Conservation (phyloP, 1,140 invertebrate genomes). For the Drosophila oshimai region DNA sequence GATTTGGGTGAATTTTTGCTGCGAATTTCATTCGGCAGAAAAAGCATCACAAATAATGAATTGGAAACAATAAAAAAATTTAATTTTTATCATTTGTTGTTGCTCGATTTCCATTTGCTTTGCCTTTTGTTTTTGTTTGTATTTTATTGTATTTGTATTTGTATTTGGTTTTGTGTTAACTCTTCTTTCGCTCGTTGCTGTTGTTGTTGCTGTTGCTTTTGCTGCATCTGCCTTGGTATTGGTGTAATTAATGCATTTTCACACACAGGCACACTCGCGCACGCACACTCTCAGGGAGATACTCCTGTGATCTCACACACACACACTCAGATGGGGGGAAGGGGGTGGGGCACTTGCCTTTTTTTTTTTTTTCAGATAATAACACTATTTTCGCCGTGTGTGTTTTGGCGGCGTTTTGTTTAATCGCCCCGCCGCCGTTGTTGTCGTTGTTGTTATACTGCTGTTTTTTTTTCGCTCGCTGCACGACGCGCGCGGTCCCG, state of each 20-base stretch:
- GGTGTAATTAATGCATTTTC: conserved; percentile 75
- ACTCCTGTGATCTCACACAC: conserved; percentile 16
- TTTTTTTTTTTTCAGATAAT: conserved; percentile 24
- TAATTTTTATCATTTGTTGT: conserved; percentile 55
- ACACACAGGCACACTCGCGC: conserved; percentile 60
- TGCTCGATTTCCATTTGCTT: conserved; percentile 46
- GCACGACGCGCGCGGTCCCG: conserved; percentile 25
- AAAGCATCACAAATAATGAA: conserved; percentile 64
- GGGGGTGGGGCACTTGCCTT: conserved; percentile 39
- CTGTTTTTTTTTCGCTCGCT: conserved; percentile 25
- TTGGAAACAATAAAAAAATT: conserved; percentile 73
- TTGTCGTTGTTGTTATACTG: conserved; percentile 17
- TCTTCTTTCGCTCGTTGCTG: conserved; percentile 20
- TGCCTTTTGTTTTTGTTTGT: conserved; percentile 59
- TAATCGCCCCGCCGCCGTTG: conserved; percentile 34
- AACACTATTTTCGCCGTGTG: conserved; percentile 48
- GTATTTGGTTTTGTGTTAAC: conserved; percentile 50
- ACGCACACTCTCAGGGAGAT: conserved; percentile 28
- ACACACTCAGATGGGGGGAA: conserved; percentile 13
- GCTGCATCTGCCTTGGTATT: conserved; percentile 33
- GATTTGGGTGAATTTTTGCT: conserved; percentile 9
- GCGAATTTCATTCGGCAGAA: conserved; percentile 63
- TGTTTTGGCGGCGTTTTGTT: conserved; percentile 73
- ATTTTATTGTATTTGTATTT: conserved; percentile 58
- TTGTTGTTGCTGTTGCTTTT: conserved; percentile 15